These are phyloP conservation scores for Agapornis canus DNA, from an alignment of 2,797 vertebrate species.

Conservation along the genomic window DNA sequence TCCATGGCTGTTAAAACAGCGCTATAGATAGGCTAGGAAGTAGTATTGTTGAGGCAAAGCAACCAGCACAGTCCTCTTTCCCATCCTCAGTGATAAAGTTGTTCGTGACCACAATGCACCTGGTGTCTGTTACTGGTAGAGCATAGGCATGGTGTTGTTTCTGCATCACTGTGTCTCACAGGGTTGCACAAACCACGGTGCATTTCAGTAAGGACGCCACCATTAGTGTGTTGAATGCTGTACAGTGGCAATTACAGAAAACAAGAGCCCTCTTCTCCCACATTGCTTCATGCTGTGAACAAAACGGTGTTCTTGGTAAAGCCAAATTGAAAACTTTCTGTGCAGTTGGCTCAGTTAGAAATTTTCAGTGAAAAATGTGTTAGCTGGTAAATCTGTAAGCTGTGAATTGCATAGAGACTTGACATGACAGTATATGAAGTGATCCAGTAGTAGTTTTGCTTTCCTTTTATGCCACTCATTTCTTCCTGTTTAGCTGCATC, in stretches of 20 bases:
- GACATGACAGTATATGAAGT: neutral
- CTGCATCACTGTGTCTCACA: neutral
- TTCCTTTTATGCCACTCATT: neutral
- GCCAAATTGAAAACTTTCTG: neutral
- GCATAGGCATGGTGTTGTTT: neutral
- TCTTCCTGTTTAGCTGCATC: neutral
- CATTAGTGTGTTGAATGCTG: neutral
- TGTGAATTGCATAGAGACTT: neutral
- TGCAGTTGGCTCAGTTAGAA: neutral
- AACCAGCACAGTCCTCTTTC: neutral
- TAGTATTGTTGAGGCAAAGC: neutral
- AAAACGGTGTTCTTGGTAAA: neutral
- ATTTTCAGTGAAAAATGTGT: neutral
- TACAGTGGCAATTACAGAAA: neutral
- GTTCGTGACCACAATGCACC: neutral
- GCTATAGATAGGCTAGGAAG: constrained; percentile 15
- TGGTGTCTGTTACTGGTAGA: neutral
- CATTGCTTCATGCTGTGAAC: neutral
- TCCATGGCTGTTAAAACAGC: neutral
- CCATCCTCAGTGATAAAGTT: neutral
- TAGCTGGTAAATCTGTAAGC: neutral
- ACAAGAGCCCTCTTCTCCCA: rapidly evolving
- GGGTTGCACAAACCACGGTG: neutral
- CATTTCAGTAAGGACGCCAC: neutral
- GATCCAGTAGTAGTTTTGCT: neutral